phyloP scores from a whole-genome alignment of 1,140 invertebrate species.

The Coptotermes formosanus region DNA sequence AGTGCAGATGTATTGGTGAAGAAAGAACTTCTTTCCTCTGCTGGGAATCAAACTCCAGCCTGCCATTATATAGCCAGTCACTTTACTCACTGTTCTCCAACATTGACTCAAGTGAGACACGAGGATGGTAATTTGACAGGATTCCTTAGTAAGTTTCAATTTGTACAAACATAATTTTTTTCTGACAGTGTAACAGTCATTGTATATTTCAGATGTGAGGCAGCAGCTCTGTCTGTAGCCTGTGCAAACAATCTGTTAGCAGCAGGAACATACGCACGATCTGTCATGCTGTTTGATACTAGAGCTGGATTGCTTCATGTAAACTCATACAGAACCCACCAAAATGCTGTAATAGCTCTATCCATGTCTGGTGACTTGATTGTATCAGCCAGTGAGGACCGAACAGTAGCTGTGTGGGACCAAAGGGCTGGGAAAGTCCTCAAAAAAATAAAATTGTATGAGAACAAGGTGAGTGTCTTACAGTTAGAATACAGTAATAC shows the following conservation, averaged over 20 bases:
- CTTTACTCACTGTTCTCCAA: no score
- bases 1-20: no score
- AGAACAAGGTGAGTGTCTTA: background rate
- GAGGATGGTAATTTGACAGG: no score
- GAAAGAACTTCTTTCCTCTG: no score
- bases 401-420: conserved; percentile 46
- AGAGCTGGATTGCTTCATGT: conserved; percentile 38
- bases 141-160: no score
- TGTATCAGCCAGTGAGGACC: conserved; percentile 48
- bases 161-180: no score
- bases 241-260: conserved; percentile 38
- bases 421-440: conserved; percentile 41
- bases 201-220: background rate
- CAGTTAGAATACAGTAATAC: no score
- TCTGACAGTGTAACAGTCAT: no score
- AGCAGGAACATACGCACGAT: conserved; percentile 43
- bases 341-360: conserved; percentile 43
- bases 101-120: no score
- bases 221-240: conserved; percentile 22
- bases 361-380: conserved; percentile 45
- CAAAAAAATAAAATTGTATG: conserved; percentile 32
- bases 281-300: conserved; percentile 45
- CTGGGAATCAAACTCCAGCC: no score
- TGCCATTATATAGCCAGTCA: no score
- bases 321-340: conserved; percentile 42